These are phyloP conservation scores for Drosophila seguyi DNA, from an alignment of 1,140 invertebrate genomes.

Conservation along the genomic window DNA sequence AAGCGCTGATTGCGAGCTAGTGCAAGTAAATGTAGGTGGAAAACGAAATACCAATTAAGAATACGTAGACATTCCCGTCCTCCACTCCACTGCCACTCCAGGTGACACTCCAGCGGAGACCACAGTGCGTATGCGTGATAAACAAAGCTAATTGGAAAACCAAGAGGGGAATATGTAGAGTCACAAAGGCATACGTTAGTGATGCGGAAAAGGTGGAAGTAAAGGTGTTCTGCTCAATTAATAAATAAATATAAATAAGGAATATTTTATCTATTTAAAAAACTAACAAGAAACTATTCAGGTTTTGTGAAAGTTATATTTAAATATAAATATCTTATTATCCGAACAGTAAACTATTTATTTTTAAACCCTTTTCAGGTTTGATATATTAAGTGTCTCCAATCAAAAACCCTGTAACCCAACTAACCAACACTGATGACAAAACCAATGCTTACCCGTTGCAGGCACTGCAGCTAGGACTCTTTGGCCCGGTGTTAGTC, in stretches of 20 bases:
- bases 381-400: too few species aligned
- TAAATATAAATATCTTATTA: too few species aligned
- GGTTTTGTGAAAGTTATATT: too few species aligned
- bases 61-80: conserved; percentile 59
- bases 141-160: conserved; percentile 75
- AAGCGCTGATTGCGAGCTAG: conserved; percentile 43
- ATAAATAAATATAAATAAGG: neutral
- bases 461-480: conserved; percentile 49
- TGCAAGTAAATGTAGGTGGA: conserved; percentile 60
- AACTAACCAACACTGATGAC: conserved; percentile 14
- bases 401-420: neutral
- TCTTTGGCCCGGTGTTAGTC: conserved; percentile 41
- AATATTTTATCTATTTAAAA: neutral
- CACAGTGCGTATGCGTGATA: conserved; percentile 77
- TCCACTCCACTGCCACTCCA: conserved; percentile 6
- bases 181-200: conserved; percentile 1
- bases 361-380: too few species aligned
- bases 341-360: too few species aligned
- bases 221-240: neutral
- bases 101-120: conserved; percentile 26
- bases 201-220: neutral
- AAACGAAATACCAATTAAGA: conserved; percentile 75
- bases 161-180: conserved; percentile 14
- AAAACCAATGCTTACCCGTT: conserved; percentile 46
- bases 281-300: too few species aligned